Evolutionary conservation across 2,888 invertebrate genomes (phyloP).

Genomic region (Agrochola lychnidis): DNA sequence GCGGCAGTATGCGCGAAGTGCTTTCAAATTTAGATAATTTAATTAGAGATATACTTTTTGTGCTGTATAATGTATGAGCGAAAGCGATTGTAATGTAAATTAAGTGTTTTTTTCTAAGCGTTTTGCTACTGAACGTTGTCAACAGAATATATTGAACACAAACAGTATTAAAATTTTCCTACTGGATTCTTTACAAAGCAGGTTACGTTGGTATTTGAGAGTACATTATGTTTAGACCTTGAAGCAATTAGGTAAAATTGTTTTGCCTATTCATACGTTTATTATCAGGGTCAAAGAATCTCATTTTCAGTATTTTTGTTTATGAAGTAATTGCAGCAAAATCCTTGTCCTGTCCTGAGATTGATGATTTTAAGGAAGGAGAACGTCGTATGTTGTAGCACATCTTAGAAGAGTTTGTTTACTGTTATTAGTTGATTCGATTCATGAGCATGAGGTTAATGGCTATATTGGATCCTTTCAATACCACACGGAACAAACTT

Average conservation of each 20-base stretch:
- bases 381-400: not conserved
- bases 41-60: slow-evolving; percentile 61
- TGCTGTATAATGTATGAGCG: not conserved
- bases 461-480: too few species aligned
- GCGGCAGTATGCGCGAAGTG: slow-evolving; percentile 62
- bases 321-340: not conserved
- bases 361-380: too few species aligned
- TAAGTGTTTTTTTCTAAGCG: not conserved
- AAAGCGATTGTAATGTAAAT: slow-evolving; percentile 17
- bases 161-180: not conserved
- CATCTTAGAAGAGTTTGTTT: not conserved
- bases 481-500: too few species aligned
- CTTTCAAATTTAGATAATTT: slow-evolving; percentile 71
- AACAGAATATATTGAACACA: not conserved
- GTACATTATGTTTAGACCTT: not conserved
- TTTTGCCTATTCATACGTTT: not conserved
- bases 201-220: not conserved
- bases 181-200: not conserved
- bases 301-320: not conserved
- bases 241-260: not conserved
- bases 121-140: not conserved
- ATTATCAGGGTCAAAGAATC: not conserved
- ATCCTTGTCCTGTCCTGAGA: not conserved
- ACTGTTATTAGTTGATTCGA: not conserved
- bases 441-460: not conserved